phyloP scores from a whole-genome alignment of 2,888 invertebrate genomes.

The Oconnorella tubifera region DNA sequence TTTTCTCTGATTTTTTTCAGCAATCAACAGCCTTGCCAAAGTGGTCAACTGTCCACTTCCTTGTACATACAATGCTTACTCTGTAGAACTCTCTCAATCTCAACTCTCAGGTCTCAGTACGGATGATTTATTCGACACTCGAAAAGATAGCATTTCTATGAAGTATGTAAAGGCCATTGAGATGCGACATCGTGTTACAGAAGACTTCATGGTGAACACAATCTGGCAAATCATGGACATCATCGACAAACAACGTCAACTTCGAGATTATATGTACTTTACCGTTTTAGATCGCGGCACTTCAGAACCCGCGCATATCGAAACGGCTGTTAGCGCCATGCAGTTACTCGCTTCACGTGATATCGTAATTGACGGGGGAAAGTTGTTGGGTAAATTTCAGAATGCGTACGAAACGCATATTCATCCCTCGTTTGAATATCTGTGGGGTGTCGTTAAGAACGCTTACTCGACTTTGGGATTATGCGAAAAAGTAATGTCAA shows the following conservation, averaged over 20 bases:
- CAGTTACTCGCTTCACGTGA: neutral
- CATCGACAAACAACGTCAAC: neutral
- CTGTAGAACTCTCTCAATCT: slow-evolving; percentile 22
- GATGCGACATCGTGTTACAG: slow-evolving; percentile 17
- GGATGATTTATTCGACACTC: slow-evolving; percentile 11
- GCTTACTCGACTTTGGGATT: neutral
- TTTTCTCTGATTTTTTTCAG: too few species aligned
- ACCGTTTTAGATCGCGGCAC: slow-evolving; percentile 18
- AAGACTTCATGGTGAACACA: neutral
- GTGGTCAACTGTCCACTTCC: slow-evolving; percentile 16
- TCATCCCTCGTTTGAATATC: slow-evolving; percentile 1
- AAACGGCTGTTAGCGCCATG: slow-evolving; percentile 9
- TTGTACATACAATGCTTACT: slow-evolving; percentile 18
- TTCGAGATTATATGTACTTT: slow-evolving; percentile 19
- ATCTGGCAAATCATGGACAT: neutral
- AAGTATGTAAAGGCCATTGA: slow-evolving; percentile 15
- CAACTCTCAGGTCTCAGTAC: slow-evolving; percentile 20
- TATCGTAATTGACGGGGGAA: slow-evolving; percentile 6
- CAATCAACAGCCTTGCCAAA: neutral
- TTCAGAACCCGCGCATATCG: slow-evolving; percentile 11
- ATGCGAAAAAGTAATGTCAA: neutral
- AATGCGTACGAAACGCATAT: neutral
- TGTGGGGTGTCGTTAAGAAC: neutral
- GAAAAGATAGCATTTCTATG: neutral
- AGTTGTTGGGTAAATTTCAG: neutral